Evolutionary conservation across 2,113 vertebrate genomes (phyloP), one percentile per base, ranked within the genome.

Genomic region (Hystrix brachyura): DNA sequence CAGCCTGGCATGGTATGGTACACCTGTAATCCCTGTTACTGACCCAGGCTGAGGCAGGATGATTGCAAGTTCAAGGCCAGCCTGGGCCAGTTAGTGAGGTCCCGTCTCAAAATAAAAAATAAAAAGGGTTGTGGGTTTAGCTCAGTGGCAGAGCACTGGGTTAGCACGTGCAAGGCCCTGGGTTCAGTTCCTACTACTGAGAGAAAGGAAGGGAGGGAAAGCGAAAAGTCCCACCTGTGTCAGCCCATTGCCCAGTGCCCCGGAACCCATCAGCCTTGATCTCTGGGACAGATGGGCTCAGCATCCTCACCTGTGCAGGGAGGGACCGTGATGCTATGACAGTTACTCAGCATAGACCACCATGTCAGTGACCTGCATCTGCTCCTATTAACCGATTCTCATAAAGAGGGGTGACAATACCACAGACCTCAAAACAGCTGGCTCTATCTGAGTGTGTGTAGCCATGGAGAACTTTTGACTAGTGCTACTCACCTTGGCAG

Each of bases 351-450:
- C 6, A 29, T 19, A 78, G 43, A 81, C 57, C 15, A 62, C 25
- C 8, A 13, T 12, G 21, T 64, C 67, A 48, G 65, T 57, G 78
- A 69, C 57, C 59, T 46, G 23, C 67, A 60, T 34, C 51, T 87
- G 60, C 25, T 97, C 59, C 72, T 9, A 55, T 64, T 64, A 89
- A 62, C 51, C 48, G 55, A 84, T 79, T 80, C n/a, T 80, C 89
- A 62, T 53, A 65, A 82, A 38, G 7, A 2, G 83, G 34, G 53
- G 60, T 79, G 87, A 89, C 82, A 60, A 21, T 21, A 18, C 14
- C 64, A 65, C 13, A 89, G 60, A 81, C 72, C 38, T 93, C 96
- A 34, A 65, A 59, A 59, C 3, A 85, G 12, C 83, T 59, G 91
- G 71, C 57, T 87, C 21, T 38, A 25, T 69, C 60, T 51, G 57